Conservation (phyloP, 92 coral and sea anemone genomes). For the Phenganax stokvisi region DNA sequence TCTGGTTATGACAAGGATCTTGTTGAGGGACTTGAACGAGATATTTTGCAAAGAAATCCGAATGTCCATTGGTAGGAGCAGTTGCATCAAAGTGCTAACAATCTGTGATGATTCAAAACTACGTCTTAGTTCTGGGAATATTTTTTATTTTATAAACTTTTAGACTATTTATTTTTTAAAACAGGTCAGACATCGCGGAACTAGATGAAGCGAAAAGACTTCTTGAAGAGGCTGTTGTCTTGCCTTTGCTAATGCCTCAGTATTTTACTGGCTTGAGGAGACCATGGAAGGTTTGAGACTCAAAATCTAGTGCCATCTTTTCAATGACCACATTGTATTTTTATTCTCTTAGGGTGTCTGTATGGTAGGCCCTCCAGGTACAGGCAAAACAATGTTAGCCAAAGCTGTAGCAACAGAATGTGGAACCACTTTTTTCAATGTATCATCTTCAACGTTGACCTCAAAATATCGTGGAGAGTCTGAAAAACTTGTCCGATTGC, state of each 20-base stretch:
- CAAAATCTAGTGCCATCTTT: not conserved
- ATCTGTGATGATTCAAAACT: not conserved
- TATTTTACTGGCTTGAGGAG: conserved; percentile 91
- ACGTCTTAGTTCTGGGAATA: not conserved
- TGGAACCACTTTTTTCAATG: conserved; percentile 94
- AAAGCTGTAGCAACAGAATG: conserved; percentile 99
- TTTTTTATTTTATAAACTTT: not conserved
- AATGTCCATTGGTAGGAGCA: conserved; percentile 91
- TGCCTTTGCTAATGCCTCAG: conserved; percentile 94
- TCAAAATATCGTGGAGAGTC: conserved; percentile 98
- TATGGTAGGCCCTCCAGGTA: conserved; percentile 99
- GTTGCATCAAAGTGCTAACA: not conserved
- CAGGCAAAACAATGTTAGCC: conserved; percentile 97
- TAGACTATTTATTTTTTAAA: not conserved
- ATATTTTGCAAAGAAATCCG: conserved; percentile 89
- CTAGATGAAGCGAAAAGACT: conserved; percentile 83
- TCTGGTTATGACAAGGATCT: conserved; percentile 93
- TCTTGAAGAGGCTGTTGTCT: conserved; percentile 90
- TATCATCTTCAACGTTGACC: conserved; percentile 86
- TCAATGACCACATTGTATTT: not conserved
- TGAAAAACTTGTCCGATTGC: conserved; percentile 82
- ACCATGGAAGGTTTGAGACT: conserved; percentile 74
- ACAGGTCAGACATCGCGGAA: conserved; percentile 90
- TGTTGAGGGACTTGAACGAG: conserved; percentile 92
- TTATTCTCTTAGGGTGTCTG: conserved; percentile 67